Evolutionary conservation across 2,888 invertebrate genomes (phyloP).

Genomic region (Andrena bucephala): DNA sequence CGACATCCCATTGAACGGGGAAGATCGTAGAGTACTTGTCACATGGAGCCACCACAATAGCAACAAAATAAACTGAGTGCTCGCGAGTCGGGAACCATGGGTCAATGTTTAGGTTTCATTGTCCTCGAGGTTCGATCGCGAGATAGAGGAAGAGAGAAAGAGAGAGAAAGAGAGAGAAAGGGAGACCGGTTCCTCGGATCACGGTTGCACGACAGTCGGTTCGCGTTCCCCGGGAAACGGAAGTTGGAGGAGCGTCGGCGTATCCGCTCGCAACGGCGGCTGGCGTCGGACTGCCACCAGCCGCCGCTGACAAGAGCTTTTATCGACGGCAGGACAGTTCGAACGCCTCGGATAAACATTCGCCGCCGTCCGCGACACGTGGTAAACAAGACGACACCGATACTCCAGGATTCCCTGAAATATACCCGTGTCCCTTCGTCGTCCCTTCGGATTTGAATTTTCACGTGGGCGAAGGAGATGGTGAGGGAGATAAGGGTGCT

Average conservation of each 20-base stretch:
- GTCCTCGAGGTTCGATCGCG: slow-evolving; percentile 10
- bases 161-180: too few relatives aligned
- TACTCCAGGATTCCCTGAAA: too few relatives aligned
- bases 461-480: neutral
- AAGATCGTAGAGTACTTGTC: neutral
- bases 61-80: neutral
- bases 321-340: slow-evolving; percentile 71
- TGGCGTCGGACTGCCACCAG: slow-evolving; percentile 71
- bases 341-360: slow-evolving; percentile 55
- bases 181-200: slow-evolving; percentile 9
- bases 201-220: slow-evolving; percentile 12
- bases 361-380: slow-evolving; percentile 1
- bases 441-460: neutral
- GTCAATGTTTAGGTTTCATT: slow-evolving; percentile 11
- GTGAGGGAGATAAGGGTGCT: neutral
- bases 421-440: too few relatives aligned
- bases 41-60: neutral
- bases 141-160: neutral
- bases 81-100: neutral
- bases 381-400: slow-evolving; percentile 4
- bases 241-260: slow-evolving; percentile 50
- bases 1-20: too few relatives aligned
- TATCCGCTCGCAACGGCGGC: slow-evolving; percentile 73
- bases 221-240: slow-evolving; percentile 46
- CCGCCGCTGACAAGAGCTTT: slow-evolving; percentile 66